A percentile compares a stretch with the other conserved stretches of the same genome.
phyloP scores from a whole-genome alignment of 2,113 vertebrate genomes.

The Shinisaurus crocodilurus region DNA sequence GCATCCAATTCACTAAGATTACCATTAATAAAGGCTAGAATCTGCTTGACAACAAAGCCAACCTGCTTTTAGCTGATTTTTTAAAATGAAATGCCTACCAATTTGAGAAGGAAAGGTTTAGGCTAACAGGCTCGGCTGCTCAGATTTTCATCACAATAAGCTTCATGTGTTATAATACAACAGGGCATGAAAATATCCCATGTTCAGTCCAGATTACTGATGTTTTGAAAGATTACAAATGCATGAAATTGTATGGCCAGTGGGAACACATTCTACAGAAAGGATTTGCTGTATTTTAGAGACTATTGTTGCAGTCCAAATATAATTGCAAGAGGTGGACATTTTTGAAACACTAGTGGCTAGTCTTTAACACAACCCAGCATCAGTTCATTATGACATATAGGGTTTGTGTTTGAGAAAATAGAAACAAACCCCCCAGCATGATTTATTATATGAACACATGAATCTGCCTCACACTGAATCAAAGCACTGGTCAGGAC shows the following conservation, averaged over 20 bases:
- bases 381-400: background rate
- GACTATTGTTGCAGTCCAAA: background rate
- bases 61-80: background rate
- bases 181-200: background rate
- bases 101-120: background rate
- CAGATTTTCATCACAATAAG: background rate
- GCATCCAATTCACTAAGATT: conserved; percentile 2
- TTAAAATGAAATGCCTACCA: background rate
- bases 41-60: background rate
- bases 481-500: no score
- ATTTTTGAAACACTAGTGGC: background rate
- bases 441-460: background rate
- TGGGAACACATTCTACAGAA: background rate
- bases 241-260: background rate
- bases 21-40: background rate
- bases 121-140: background rate
- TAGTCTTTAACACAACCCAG: background rate
- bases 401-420: background rate
- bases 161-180: background rate
- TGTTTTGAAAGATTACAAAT: background rate
- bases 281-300: background rate
- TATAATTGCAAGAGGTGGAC: background rate
- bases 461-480: background rate
- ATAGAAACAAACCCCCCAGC: background rate
- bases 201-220: background rate